Evolutionary conservation across 1,140 invertebrate genomes (phyloP).

Genomic region (Musca domestica): DNA sequence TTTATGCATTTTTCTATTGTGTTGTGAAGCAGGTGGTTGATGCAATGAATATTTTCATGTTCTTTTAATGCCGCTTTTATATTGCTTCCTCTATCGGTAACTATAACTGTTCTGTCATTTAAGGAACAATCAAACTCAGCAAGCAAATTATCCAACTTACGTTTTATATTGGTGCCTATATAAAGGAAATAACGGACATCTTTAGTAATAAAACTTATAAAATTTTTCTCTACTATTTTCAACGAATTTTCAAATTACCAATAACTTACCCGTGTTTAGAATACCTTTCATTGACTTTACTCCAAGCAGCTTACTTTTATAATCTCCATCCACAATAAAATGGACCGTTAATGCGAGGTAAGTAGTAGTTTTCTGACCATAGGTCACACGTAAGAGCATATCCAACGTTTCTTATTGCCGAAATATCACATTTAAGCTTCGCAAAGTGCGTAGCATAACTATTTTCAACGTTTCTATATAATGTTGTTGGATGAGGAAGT

Average conservation of each 20-base stretch:
- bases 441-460: neutral
- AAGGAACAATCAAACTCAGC: neutral
- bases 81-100: constrained; percentile 7
- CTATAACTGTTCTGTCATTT: neutral
- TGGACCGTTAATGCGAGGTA: constrained; percentile 5
- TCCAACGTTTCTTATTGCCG: neutral
- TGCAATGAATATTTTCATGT: constrained; percentile 10
- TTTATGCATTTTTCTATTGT: constrained; percentile 10
- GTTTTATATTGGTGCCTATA: constrained; percentile 7
- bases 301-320: constrained; percentile 6
- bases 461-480: neutral
- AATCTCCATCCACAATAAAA: constrained; percentile 8
- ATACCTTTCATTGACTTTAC: constrained; percentile 15
- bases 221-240: neutral
- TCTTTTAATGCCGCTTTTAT: constrained; percentile 6
- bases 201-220: neutral
- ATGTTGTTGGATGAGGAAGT: neutral
- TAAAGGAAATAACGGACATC: neutral
- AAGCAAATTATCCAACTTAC: constrained; percentile 7
- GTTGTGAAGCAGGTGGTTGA: constrained; percentile 5
- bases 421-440: constrained; percentile 1
- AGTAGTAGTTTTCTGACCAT: neutral
- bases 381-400: neutral
- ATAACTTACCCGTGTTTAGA: constrained; percentile 2
- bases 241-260: neutral